Conservation (phyloP, 2,888 invertebrate species). For the Xylocampa areola region DNA sequence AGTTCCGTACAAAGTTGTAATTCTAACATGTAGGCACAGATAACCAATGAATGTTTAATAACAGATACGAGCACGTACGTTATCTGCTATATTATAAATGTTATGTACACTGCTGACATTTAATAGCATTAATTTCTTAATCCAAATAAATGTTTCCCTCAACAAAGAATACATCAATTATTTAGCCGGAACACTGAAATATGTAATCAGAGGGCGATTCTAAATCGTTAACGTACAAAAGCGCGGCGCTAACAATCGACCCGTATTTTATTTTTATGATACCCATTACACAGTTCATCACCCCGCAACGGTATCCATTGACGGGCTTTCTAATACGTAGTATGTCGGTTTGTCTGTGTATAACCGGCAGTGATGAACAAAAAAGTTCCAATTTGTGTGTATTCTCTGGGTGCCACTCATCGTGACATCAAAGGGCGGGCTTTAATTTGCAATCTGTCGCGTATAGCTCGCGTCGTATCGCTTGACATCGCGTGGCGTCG, state of each 20-base stretch:
- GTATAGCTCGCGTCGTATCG: slow-evolving; percentile 2
- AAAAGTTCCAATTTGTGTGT: slow-evolving; percentile 32
- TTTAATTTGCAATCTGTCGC: slow-evolving; percentile 39
- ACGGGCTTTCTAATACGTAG: background rate
- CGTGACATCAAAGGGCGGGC: slow-evolving; percentile 33
- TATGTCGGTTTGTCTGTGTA: background rate
- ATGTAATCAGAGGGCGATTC: slow-evolving; percentile 28
- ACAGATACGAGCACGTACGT: slow-evolving; percentile 3
- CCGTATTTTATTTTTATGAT: slow-evolving; percentile 28
- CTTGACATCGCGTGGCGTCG: background rate
- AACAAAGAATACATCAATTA: slow-evolving; percentile 11
- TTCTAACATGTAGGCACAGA: slow-evolving; percentile 5
- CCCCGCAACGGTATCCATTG: slow-evolving; percentile 20
- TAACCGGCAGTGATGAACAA: slow-evolving; percentile 19
- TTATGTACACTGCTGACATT: background rate
- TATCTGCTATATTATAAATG: slow-evolving; percentile 1
- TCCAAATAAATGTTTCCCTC: slow-evolving; percentile 7
- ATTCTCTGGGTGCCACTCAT: slow-evolving; percentile 26
- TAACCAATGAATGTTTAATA: slow-evolving; percentile 4
- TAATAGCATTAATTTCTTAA: slow-evolving; percentile 5
- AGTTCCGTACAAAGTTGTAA: slow-evolving; percentile 20
- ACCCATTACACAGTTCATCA: slow-evolving; percentile 16
- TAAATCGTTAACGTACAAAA: slow-evolving; percentile 36
- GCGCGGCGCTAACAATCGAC: slow-evolving; percentile 16
- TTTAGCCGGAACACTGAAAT: slow-evolving; percentile 12